A percentile compares a stretch with the other conserved stretches of the same genome.
Evolutionary conservation across 2,797 vertebrate genomes (phyloP).

Genomic region (Knipowitschia caucasica): DNA sequence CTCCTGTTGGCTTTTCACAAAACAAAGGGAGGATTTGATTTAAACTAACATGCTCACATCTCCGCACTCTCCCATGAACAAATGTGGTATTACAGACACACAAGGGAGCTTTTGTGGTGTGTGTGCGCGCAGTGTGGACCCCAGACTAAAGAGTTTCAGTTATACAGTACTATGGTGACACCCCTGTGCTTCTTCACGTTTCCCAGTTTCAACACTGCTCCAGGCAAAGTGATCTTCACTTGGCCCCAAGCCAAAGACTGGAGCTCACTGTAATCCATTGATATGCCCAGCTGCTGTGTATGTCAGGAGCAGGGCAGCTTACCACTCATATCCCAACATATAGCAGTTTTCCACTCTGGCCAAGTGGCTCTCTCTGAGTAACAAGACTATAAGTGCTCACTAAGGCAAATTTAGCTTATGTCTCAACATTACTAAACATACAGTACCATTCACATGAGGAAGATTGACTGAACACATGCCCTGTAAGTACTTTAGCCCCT

Average conservation of each 20-base stretch:
- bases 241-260: slow-evolving; percentile 48
- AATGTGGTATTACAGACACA: slow-evolving; percentile 6
- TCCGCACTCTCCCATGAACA: slow-evolving; percentile 24
- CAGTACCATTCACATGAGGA: slow-evolving; percentile 16
- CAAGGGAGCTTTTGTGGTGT: not conserved
- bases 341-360: slow-evolving; percentile 25
- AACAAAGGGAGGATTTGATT: slow-evolving; percentile 70
- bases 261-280: slow-evolving; percentile 46
- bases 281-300: slow-evolving; percentile 53
- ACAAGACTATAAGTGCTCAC: slow-evolving; percentile 21
- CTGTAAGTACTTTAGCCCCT: slow-evolving; percentile 30
- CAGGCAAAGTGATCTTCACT: slow-evolving; percentile 31
- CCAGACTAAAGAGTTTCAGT: slow-evolving; percentile 18
- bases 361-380: slow-evolving; percentile 22
- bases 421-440: slow-evolving; percentile 4
- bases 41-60: slow-evolving; percentile 17
- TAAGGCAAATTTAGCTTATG: slow-evolving; percentile 14
- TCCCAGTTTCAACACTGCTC: slow-evolving; percentile 23
- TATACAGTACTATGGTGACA: slow-evolving; percentile 31
- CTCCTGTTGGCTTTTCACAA: slow-evolving; percentile 45
- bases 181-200: slow-evolving; percentile 9
- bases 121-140: not conserved
- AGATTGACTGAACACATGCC: slow-evolving; percentile 20
- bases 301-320: slow-evolving; percentile 15
- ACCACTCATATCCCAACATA: slow-evolving; percentile 34